phyloP scores from a whole-genome alignment of 2,888 invertebrate genomes.

The Brassicogethes aeneus region DNA sequence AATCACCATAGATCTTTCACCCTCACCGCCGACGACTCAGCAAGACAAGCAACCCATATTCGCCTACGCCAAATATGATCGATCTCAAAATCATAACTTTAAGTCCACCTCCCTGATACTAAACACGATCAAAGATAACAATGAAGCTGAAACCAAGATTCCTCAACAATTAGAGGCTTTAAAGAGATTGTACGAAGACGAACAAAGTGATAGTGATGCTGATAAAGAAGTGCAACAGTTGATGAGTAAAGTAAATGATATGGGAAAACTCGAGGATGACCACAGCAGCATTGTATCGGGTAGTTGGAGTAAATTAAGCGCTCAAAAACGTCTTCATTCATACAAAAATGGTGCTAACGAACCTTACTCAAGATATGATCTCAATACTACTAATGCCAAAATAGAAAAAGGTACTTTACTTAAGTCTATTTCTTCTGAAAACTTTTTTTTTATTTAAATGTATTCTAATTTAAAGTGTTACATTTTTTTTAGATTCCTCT shows the following conservation, averaged over 20 bases:
- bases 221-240: slow-evolving; percentile 54
- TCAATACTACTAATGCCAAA: slow-evolving; percentile 29
- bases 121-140: slow-evolving; percentile 34
- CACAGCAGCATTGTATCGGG: slow-evolving; percentile 42
- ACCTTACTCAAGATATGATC: slow-evolving; percentile 21
- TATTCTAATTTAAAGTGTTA: not conserved
- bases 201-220: slow-evolving; percentile 46
- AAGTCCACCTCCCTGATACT: slow-evolving; percentile 42
- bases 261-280: slow-evolving; percentile 27
- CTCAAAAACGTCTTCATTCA: slow-evolving; percentile 30
- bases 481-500: not conserved
- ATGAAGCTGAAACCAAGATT: slow-evolving; percentile 19
- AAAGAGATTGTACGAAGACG: slow-evolving; percentile 39
- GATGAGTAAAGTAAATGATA: slow-evolving; percentile 35
- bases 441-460: not conserved
- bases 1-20: slow-evolving; percentile 41
- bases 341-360: slow-evolving; percentile 18
- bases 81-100: slow-evolving; percentile 33
- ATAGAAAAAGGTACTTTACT: slow-evolving; percentile 36
- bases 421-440: no score
- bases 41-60: slow-evolving; percentile 15
- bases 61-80: slow-evolving; percentile 25
- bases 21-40: slow-evolving; percentile 24
- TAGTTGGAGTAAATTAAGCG: slow-evolving; percentile 50
- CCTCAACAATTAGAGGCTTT: slow-evolving; percentile 37